Base-by-base conservation (phyloP, 1,140 invertebrate species). In the Phymastichus coffea region DNA sequence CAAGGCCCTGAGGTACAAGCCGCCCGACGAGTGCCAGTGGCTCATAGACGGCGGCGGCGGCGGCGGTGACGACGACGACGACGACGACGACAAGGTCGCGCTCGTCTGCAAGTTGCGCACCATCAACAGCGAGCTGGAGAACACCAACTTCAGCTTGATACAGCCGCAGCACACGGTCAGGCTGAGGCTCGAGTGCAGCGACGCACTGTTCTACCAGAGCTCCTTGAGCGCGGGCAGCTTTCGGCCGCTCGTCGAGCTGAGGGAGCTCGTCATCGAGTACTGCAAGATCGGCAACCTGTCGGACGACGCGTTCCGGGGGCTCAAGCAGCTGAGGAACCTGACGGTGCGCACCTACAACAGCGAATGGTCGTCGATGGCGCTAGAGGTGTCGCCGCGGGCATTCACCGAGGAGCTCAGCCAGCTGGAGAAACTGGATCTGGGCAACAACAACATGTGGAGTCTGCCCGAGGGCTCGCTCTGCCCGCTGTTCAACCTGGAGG, bases 261-360 rank as follows among this genome's bases (percentile, higher is more conserved):
- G 86, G 40, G 89, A 93, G 63, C 83, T 96, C 4, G 88, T 88
- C 10, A 91, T 97, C 54, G 92, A 95, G 72, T 92, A 90, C 65
- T 97, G 94, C 78, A 94, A 94, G 79, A 89, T 97, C 57, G 87
- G 89, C 28, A 92, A 93, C 71, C 81, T 97, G 19, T 91, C 92
- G 2, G 88, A 90, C 48, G 90, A 90, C 14, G 89, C 91, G 1
- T 93, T 95, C 67, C 84, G 86, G 12, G 90, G 91, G 3, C 82
- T 94, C 12, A 85, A 87, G 38, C 88, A 93, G 73, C 80, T 95
- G 41, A 82, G 89, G 56, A 93, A 93, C 76, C 82, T 95, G 28
- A 93, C 92, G 2, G 84, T 96, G 44, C 85, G 91, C 64, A 94
- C 93, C 10, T 89, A 93, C 75, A 95, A 95, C 73, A 89, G 87